phyloP scores from a whole-genome alignment of 2,113 vertebrate species.

The Mustela lutreola region DNA sequence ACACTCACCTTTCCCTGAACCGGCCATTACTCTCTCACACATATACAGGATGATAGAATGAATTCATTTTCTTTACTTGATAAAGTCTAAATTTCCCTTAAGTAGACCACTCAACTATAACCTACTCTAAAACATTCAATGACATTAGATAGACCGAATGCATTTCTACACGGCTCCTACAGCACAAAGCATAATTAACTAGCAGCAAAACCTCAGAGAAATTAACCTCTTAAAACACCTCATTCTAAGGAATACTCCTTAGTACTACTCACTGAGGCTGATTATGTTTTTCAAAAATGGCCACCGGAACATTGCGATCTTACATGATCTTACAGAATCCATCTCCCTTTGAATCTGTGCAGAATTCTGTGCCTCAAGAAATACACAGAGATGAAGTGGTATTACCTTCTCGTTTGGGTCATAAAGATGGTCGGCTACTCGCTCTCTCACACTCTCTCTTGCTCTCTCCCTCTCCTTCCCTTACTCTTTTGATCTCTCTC shows the following conservation, averaged over 20 bases:
- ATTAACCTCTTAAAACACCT: not conserved
- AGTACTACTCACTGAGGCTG: not conserved
- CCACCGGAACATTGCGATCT: not conserved
- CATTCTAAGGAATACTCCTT: not conserved
- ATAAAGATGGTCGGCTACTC: not conserved
- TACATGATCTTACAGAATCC: not conserved
- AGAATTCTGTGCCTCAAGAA: not conserved
- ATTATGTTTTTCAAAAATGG: not conserved
- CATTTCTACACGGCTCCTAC: not conserved
- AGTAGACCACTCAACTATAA: not conserved
- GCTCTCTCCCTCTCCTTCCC: not conserved
- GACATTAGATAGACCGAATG: not conserved
- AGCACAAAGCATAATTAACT: not conserved
- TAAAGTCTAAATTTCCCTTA: constrained; percentile 25
- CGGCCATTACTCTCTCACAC: not conserved
- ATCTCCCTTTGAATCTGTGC: not conserved
- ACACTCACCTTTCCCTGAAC: not conserved
- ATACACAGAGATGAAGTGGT: not conserved
- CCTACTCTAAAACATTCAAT: not conserved
- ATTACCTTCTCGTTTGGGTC: not conserved
- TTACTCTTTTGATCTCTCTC: not conserved
- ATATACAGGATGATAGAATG: not conserved
- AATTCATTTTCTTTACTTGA: not conserved
- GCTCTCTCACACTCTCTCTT: too few relatives aligned
- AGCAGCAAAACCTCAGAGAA: not conserved